Evolutionary conservation across 92 coral and sea anemone species (phyloP), one percentile per base, ranked within the genome.

Genomic region (Porites evermanni): DNA sequence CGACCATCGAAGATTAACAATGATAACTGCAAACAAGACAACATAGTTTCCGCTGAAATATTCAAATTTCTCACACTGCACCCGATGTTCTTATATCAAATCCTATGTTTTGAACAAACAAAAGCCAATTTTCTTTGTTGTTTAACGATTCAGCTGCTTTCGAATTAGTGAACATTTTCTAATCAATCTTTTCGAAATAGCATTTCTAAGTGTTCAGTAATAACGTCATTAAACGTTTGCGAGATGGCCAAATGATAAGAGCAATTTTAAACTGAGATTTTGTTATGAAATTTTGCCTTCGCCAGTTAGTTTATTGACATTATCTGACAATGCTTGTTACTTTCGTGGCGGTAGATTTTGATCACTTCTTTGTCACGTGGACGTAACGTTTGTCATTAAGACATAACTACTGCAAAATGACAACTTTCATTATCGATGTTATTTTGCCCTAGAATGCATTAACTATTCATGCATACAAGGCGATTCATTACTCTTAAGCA

Each of bases 341-440:
- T 32, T 26, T 76, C 80, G 52, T 76, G 80, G 20, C 52, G 53
- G 67, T 13, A 26, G 68, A 76, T 14, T 29, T 75, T 76, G 66
- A 51, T 52, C 20, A 61, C 60, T 38, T 61, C 4, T 8, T 5
- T 63, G 24, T 63, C 24, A 63, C 67, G 67, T 63, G 67, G 8
- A 16, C 19, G 67, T 20, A 63, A 20, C 19, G 18, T 63, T 63
- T n/a, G 67, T 63, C 67, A 63, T 63, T 63, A 7, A 60, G 47
- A 38, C 47, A 12, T 14, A 24, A 77, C 32, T 77, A 68, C 1
- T 13, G 63, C 12, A 54, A 8, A 18, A 77, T 77, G 26, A 58
- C 80, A 77, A 23, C 23, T 53, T 51, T 29, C 16, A 54, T 54
- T 13, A 21, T 20, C 11, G 29, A 2, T 5, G 8, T 77, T 77